Evolutionary conservation across 2,797 vertebrate genomes (phyloP), one percentile per base, ranked within the genome.

Genomic region (Muscicapa comitata): DNA sequence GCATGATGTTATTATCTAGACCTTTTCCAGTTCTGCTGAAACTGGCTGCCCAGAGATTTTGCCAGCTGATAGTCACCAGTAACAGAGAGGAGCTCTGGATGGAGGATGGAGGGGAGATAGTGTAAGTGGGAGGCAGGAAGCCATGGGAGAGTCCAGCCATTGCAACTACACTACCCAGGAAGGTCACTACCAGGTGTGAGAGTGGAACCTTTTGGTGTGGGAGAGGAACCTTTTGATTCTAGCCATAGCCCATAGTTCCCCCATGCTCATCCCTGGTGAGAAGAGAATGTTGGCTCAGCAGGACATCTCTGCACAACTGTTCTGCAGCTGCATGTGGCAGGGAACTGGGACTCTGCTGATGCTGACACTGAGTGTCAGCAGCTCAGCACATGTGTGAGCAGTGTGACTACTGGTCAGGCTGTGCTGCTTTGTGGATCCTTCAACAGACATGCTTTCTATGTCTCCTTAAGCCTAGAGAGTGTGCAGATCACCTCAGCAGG

Each of bases 101-200:
- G 29, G 67, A 82, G 78, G 67, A 53, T 47, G n/a, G 35, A 83
- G 12, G 24, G 19, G 16, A 70, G 7, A 55, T 62, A 13, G 20
- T 38, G 7, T 65, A 50, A 0, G 0, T 31, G 11, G 28, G 21
- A 65, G 47, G 10, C 47, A 57, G 72, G 33, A 43, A 90, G 29
- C 7, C 8, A 0, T 0, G 4, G 26, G 8, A 11, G 7, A 53
- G 7, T n/a, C 13, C 38, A 85, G 38, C 26, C 42, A 16, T 54
- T 57, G 20, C 29, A 79, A 28, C 17, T 17, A 4, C 0, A 0
- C 29, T n/a, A 35, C 20, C 7, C 37, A 58, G 71, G 50, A 55
- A 53, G 6, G 10, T 79, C 13, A 79, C n/a, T 61, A 26, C 35
- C 0, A 2, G 38, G 7, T 5, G 15, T 45, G 54, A 16, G 21